Evolutionary conservation across 2,888 invertebrate species (phyloP).

Genomic region (Nebria brevicollis): DNA sequence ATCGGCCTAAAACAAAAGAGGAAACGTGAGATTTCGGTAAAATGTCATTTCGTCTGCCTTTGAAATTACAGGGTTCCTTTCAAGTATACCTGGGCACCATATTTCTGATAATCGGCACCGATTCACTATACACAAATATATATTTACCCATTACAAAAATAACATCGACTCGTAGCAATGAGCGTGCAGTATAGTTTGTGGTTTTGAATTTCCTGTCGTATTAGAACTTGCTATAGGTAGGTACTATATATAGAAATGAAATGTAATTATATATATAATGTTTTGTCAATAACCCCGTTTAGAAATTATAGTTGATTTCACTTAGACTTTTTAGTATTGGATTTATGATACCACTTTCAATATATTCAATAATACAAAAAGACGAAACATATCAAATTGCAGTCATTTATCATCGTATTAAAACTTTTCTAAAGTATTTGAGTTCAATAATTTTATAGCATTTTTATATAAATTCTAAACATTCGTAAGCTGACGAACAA

Average conservation of each 20-base stretch:
- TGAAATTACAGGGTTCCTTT: conserved; percentile 38
- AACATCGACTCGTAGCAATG: neutral
- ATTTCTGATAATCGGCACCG: neutral
- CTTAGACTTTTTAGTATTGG: neutral
- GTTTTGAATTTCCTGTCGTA: conserved; percentile 43
- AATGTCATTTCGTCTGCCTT: conserved; percentile 33
- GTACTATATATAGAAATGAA: conserved; percentile 24
- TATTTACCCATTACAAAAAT: neutral
- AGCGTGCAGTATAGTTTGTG: conserved; percentile 43
- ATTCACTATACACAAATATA: neutral
- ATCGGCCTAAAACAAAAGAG: conserved; percentile 46
- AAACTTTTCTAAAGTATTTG: no score
- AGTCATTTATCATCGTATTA: no score
- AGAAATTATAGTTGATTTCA: neutral
- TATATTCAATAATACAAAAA: no score
- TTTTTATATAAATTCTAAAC: no score
- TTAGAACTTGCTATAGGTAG: no score
- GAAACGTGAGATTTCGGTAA: conserved; percentile 42
- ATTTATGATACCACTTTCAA: neutral
- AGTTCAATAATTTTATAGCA: no score
- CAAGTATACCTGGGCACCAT: neutral
- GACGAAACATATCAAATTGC: no score
- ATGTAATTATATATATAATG: conserved; percentile 43
- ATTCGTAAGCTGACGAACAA: no score
- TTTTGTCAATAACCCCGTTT: conserved; percentile 37